Conservation (phyloP, 2,888 invertebrate species). For the Muscina levida region DNA sequence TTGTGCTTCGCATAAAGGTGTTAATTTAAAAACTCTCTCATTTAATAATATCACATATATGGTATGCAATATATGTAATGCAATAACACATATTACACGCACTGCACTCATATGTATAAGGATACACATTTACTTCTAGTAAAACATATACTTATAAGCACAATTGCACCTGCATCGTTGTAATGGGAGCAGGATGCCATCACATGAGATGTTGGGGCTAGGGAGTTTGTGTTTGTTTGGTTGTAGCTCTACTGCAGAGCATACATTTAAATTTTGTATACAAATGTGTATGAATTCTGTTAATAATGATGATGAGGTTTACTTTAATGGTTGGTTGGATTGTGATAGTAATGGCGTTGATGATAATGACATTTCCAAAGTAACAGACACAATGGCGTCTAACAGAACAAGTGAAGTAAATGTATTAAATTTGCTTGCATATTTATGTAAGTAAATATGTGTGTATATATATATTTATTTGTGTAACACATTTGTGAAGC, state of each 20-base stretch:
- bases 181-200: too few relatives aligned
- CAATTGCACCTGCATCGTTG: neutral
- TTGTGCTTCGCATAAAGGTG: neutral
- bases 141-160: neutral
- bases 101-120: neutral
- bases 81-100: too few relatives aligned
- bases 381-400: neutral
- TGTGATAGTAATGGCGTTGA: neutral
- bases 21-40: constrained; percentile 2
- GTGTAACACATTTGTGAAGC: too few relatives aligned
- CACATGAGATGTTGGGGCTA: neutral
- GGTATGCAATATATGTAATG: too few relatives aligned
- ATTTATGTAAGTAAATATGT: too few relatives aligned
- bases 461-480: too few relatives aligned
- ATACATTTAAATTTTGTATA: constrained; percentile 6
- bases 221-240: neutral
- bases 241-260: constrained; percentile 12
- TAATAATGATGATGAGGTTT: neutral
- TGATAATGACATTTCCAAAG: neutral
- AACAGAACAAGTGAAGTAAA: too few relatives aligned
- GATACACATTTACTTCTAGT: neutral
- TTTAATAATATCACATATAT: constrained; percentile 1
- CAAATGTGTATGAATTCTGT: neutral
- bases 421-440: too few relatives aligned
- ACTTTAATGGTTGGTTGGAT: neutral